A percentile compares a stretch with the other conserved stretches of the same genome.
These are phyloP conservation scores for Saccostrea echinata DNA, from an alignment of 1,140 invertebrate species.

Conservation along the genomic window DNA sequence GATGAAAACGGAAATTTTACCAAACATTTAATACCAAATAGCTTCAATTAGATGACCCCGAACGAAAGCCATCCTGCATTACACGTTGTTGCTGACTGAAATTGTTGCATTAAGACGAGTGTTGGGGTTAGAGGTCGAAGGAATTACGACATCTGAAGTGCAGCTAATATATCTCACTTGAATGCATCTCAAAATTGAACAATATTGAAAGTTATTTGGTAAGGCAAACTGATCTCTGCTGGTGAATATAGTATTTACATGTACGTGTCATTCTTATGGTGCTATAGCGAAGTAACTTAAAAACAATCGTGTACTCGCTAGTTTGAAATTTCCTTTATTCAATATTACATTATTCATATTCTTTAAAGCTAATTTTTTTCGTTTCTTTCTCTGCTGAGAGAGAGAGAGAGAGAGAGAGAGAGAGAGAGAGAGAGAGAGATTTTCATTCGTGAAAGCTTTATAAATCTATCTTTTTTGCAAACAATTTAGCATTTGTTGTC, in stretches of 20 bases:
- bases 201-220: not conserved
- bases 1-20: slow-evolving; percentile 57
- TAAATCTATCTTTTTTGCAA: not conserved
- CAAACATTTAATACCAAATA: slow-evolving; percentile 52
- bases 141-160: slow-evolving; percentile 1
- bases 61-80: slow-evolving; percentile 45
- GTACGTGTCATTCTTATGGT: too few species aligned
- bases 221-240: too few species aligned
- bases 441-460: not conserved
- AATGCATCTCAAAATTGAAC: slow-evolving; percentile 32
- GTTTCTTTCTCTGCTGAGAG: not conserved
- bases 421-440: too few species aligned
- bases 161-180: slow-evolving; percentile 23
- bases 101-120: slow-evolving; percentile 27
- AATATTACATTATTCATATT: too few species aligned
- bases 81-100: slow-evolving; percentile 25
- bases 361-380: too few species aligned
- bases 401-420: not conserved
- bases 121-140: not conserved
- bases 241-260: too few species aligned
- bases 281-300: too few species aligned
- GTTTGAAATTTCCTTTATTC: too few species aligned
- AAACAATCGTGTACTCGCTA: too few species aligned
- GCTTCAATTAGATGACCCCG: slow-evolving; percentile 44
- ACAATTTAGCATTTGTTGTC: too few species aligned